These are phyloP conservation scores for Diceros bicornis DNA, from an alignment of 2,797 vertebrate species.

Conservation along the genomic window DNA sequence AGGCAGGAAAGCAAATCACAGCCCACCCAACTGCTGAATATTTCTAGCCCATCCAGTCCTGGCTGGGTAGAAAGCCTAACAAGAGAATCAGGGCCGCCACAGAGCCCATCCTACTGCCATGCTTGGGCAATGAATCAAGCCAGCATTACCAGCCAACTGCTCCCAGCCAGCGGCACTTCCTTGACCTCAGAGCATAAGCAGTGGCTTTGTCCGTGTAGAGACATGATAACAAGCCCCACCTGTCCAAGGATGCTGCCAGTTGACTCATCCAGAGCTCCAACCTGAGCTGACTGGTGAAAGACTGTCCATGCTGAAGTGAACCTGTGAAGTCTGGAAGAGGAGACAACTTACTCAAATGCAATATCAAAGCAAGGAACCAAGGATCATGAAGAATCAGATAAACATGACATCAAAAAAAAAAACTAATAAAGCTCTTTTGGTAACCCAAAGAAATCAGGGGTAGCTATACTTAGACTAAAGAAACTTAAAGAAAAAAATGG, in stretches of 20 bases:
- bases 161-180: no score
- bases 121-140: neutral
- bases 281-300: neutral
- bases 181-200: neutral
- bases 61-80: neutral
- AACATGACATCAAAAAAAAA: neutral
- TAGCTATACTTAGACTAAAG: neutral
- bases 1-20: neutral
- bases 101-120: neutral
- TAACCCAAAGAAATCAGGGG: neutral
- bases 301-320: neutral
- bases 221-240: neutral
- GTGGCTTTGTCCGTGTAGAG: neutral
- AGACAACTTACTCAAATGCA: neutral
- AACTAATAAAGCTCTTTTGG: neutral
- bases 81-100: neutral
- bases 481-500: neutral
- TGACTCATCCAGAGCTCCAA: neutral
- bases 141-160: neutral
- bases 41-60: neutral
- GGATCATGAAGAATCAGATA: neutral
- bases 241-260: neutral
- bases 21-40: neutral
- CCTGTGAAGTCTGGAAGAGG: neutral
- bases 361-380: neutral